Conservation (phyloP, 2,888 invertebrate species). For the Tachina fera region DNA sequence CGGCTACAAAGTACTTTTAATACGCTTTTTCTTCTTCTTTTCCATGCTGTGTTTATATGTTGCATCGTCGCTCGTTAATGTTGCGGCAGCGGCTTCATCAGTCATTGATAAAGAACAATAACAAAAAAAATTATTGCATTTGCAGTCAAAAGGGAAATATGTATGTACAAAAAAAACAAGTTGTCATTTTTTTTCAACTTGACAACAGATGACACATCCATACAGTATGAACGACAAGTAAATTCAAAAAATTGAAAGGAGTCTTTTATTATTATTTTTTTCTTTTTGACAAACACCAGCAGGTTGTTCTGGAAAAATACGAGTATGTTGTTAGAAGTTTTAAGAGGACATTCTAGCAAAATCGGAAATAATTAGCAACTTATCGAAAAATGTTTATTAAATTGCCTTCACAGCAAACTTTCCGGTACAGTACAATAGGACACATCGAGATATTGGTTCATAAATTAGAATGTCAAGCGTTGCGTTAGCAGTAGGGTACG, state of each 20-base stretch:
- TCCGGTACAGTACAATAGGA: too few species aligned
- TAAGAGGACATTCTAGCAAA: too few species aligned
- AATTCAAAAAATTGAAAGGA: slow-evolving; percentile 10
- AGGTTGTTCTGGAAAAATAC: too few species aligned
- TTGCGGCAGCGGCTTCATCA: slow-evolving; percentile 47
- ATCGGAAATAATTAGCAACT: too few species aligned
- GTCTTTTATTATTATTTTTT: neutral
- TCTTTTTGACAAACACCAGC: too few species aligned
- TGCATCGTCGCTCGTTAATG: slow-evolving; percentile 49
- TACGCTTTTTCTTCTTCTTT: slow-evolving; percentile 4
- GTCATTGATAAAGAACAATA: slow-evolving; percentile 49
- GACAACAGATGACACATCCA: slow-evolving; percentile 63
- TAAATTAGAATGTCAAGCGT: too few species aligned
- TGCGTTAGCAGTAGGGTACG: too few species aligned
- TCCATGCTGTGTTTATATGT: slow-evolving; percentile 32
- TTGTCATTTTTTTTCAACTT: slow-evolving; percentile 40
- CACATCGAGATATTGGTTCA: too few species aligned
- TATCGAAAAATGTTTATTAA: neutral
- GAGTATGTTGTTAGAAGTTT: too few species aligned
- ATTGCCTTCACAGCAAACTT: too few species aligned
- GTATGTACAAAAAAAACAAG: neutral
- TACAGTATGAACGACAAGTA: slow-evolving; percentile 36
- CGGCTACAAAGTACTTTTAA: slow-evolving; percentile 28
- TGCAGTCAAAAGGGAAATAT: slow-evolving; percentile 41
- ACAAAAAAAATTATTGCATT: neutral